Evolutionary conservation across 37 sponge, comb jelly and placozoan genomes (phyloP).

Genomic region (Beroe ovata): DNA sequence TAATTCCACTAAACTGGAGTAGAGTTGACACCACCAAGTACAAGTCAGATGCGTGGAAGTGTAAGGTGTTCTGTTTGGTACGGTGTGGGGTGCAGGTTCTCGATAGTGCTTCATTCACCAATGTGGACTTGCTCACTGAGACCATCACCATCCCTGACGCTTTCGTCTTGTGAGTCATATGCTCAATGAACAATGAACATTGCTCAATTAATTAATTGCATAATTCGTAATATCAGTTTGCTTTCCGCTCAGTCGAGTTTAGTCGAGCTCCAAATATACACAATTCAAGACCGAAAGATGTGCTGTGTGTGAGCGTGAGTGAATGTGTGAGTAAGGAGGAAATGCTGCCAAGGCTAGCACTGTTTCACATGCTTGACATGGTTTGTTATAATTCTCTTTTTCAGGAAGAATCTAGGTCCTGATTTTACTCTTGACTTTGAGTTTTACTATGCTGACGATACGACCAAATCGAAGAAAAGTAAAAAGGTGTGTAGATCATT

Average conservation of each 20-base stretch:
- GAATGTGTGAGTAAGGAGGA: no score
- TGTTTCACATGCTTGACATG: no score
- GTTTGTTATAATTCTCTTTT: no score
- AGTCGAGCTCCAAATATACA: no score
- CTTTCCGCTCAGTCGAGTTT: no score
- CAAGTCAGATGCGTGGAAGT: conserved; percentile 56
- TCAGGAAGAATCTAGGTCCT: conserved; percentile 7
- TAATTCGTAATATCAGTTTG: no score
- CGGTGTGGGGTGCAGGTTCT: conserved; percentile 41
- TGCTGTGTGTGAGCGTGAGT: no score
- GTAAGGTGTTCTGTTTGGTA: conserved; percentile 42
- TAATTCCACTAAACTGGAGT: conserved; percentile 38
- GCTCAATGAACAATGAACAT: no score
- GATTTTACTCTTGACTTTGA: conserved; percentile 37
- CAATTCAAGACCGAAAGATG: no score
- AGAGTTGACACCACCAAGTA: conserved; percentile 15
- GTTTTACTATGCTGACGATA: conserved; percentile 50
- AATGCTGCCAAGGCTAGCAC: no score
- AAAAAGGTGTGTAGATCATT: no score
- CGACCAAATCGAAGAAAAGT: background rate
- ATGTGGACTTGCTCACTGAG: conserved; percentile 20
- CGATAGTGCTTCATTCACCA: background rate
- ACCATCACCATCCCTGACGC: background rate
- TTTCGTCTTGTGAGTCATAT: conserved; percentile 11
- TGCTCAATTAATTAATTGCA: no score